Conservation (phyloP, 2,113 vertebrate genomes). For the Saguinus midas region DNA sequence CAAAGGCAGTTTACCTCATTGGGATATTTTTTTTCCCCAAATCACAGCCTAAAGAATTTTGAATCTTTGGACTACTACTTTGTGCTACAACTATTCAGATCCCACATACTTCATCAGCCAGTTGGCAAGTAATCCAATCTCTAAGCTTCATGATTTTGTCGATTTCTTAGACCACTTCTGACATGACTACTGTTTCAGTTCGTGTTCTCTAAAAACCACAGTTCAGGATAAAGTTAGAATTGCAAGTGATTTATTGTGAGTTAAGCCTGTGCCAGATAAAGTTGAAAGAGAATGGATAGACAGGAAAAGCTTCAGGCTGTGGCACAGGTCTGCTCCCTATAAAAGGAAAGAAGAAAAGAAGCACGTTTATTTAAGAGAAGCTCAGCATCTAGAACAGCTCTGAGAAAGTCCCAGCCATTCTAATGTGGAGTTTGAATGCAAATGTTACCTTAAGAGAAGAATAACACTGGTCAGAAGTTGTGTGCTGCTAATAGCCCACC, state of each 20-base stretch:
- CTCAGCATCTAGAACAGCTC: background rate
- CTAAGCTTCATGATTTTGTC: background rate
- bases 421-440: background rate
- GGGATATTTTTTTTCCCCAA: background rate
- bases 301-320: background rate
- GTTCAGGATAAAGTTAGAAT: background rate
- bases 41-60: background rate
- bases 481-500: background rate
- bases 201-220: background rate
- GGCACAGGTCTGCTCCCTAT: background rate
- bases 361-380: background rate
- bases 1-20: background rate
- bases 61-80: background rate
- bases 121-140: background rate
- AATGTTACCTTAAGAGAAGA: background rate
- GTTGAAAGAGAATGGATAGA: background rate
- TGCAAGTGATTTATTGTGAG: background rate
- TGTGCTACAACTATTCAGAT: background rate
- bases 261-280: background rate
- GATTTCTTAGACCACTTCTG: background rate
- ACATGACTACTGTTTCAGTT: background rate
- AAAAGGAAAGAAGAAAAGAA: background rate
- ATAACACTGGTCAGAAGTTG: background rate
- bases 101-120: background rate
- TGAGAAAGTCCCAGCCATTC: background rate